These are phyloP conservation scores for Catocala nupta DNA, from an alignment of 2,888 invertebrate genomes.

Conservation along the genomic window DNA sequence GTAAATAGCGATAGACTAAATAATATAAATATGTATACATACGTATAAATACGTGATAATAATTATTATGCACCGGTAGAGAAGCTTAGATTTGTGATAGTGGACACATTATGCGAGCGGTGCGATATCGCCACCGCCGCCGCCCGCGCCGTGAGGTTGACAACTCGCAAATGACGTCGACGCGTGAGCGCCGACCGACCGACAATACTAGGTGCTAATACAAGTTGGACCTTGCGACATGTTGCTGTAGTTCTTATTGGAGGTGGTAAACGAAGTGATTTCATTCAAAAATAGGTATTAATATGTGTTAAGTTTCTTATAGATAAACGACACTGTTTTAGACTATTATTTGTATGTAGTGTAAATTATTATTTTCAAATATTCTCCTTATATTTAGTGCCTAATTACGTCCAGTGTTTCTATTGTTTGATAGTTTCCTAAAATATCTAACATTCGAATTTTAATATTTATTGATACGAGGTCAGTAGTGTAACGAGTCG, in stretches of 20 bases:
- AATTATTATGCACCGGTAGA: constrained; percentile 85
- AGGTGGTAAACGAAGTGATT: constrained; percentile 79
- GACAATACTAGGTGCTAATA: constrained; percentile 87
- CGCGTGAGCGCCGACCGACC: constrained; percentile 77
- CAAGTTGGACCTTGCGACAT: constrained; percentile 83
- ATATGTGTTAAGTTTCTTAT: constrained; percentile 81
- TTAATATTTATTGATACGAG: constrained; percentile 84
- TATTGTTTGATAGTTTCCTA: constrained; percentile 77
- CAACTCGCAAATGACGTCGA: constrained; percentile 76
- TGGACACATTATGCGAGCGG: constrained; percentile 70
- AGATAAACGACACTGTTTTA: constrained; percentile 78
- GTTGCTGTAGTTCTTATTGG: constrained; percentile 79
- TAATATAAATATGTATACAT: constrained; percentile 81
- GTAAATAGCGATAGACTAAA: constrained; percentile 80
- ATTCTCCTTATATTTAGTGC: constrained; percentile 78
- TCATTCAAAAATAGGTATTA: constrained; percentile 80
- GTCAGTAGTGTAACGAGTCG: constrained; percentile 80
- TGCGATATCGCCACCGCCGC: constrained; percentile 50
- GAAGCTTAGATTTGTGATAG: constrained; percentile 86
- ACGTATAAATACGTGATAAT: constrained; percentile 85
- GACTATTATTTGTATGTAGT: constrained; percentile 80
- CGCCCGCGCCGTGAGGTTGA: constrained; percentile 72
- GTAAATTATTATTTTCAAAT: constrained; percentile 81
- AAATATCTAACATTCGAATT: constrained; percentile 76
- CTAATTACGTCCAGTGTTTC: constrained; percentile 82